Percentiles rank a stretch among this genome's conserved stretches.
phyloP scores from a whole-genome alignment of 2,888 invertebrate genomes.

The Chloromyia formosa region DNA sequence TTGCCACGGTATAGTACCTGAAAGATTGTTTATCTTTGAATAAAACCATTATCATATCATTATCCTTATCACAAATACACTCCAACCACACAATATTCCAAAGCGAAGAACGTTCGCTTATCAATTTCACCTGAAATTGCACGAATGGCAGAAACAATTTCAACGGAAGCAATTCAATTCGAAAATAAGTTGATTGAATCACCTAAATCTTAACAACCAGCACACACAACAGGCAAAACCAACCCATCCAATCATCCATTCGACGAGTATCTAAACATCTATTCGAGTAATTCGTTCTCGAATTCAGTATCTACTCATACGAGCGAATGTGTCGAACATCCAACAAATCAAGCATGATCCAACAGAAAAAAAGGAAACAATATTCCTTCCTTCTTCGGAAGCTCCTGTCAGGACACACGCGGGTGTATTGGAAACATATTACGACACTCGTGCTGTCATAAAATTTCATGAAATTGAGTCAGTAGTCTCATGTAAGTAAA shows the following conservation, averaged over 20 bases:
- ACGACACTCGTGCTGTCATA: conserved; percentile 20
- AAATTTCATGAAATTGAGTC: conserved; percentile 10
- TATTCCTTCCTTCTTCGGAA: no score
- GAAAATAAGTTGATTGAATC: conserved; percentile 28
- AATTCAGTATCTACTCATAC: no score
- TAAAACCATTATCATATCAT: no score
- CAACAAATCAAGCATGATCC: conserved; percentile 29
- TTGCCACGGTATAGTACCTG: no score
- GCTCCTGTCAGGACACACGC: not conserved
- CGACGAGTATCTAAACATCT: conserved; percentile 10
- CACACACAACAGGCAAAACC: not conserved
- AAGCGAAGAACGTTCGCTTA: not conserved
- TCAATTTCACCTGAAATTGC: not conserved
- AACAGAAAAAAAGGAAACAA: not conserved
- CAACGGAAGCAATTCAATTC: conserved; percentile 9
- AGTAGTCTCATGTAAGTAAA: conserved; percentile 29
- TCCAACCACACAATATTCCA: conserved; percentile 6
- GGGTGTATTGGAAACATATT: conserved; percentile 30
- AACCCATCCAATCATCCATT: conserved; percentile 17
- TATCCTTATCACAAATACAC: no score
- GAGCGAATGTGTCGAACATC: not conserved
- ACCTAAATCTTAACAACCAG: not conserved
- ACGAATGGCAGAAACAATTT: not conserved
- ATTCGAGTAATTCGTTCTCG: not conserved
- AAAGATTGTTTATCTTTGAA: no score